Evolutionary conservation across 2,888 invertebrate species (phyloP).

Genomic region (Onthophagus sagittarius): DNA sequence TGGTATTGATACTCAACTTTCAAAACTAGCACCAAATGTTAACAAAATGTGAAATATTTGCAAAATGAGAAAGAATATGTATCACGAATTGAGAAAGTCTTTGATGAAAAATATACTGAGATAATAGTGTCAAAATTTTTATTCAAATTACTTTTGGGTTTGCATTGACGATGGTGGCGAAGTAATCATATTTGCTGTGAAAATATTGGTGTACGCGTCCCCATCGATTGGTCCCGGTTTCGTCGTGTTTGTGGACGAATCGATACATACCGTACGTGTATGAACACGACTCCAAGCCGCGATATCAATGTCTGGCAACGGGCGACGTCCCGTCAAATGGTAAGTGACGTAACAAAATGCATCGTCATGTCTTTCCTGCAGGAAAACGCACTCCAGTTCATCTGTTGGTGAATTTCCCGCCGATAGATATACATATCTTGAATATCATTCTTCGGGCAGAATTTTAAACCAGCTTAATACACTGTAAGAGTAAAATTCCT

Average conservation of each 20-base stretch:
- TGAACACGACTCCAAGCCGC: background rate
- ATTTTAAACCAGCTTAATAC: too few relatives aligned
- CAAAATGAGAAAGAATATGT: too few relatives aligned
- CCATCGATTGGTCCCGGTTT: background rate
- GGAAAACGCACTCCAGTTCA: background rate
- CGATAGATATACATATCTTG: background rate
- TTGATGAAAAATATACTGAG: too few relatives aligned
- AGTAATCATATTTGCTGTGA: background rate
- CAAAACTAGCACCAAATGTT: too few relatives aligned
- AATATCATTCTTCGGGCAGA: too few relatives aligned
- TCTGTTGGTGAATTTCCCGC: background rate
- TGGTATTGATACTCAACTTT: too few relatives aligned
- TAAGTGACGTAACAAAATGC: background rate
- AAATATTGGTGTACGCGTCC: background rate
- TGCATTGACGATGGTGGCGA: background rate
- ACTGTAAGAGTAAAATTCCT: background rate
- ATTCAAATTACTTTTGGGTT: too few relatives aligned
- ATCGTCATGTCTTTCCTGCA: background rate
- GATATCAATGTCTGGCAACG: background rate
- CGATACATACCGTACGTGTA: background rate
- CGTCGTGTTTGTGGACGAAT: background rate
- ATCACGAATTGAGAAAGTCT: too few relatives aligned
- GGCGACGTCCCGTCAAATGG: background rate
- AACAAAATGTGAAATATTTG: too few relatives aligned
- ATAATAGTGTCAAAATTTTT: too few relatives aligned